These are phyloP conservation scores for Neomorphus geoffroyi DNA, from an alignment of 2,797 vertebrate species.

Conservation along the genomic window DNA sequence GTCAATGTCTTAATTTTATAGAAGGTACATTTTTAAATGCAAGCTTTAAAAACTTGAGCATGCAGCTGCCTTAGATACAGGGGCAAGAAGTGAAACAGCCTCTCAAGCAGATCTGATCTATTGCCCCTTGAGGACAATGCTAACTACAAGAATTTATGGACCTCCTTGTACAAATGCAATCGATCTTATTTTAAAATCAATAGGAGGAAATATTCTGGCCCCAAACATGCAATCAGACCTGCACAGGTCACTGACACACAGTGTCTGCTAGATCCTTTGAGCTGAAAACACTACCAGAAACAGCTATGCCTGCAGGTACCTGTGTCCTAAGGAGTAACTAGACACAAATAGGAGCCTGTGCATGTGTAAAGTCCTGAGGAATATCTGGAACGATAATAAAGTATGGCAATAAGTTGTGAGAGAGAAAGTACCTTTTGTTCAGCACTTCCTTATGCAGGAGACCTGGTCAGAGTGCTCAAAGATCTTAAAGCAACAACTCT, in stretches of 20 bases:
- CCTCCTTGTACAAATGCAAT: background rate
- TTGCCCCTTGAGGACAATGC: background rate
- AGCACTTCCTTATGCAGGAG: background rate
- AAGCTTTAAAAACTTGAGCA: background rate
- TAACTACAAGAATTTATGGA: background rate
- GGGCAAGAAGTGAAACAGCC: background rate
- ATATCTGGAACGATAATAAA: background rate
- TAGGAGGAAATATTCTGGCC: background rate
- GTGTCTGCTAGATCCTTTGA: background rate
- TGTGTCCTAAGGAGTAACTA: background rate
- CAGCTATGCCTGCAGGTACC: background rate
- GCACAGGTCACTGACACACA: background rate
- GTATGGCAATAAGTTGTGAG: background rate
- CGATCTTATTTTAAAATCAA: background rate
- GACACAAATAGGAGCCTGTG: background rate
- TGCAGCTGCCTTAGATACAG: background rate
- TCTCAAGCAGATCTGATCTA: background rate
- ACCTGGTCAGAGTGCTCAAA: background rate
- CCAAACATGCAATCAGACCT: background rate
- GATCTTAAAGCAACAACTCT: background rate
- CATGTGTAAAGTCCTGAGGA: background rate
- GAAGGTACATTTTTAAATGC: background rate
- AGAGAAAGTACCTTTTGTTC: background rate
- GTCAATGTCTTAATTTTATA: background rate
- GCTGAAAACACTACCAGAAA: background rate